Percentiles rank a stretch among this genome's conserved stretches.
These are phyloP conservation scores for Seriola rivoliana DNA, from an alignment of 2,113 vertebrate genomes.

Conservation along the genomic window DNA sequence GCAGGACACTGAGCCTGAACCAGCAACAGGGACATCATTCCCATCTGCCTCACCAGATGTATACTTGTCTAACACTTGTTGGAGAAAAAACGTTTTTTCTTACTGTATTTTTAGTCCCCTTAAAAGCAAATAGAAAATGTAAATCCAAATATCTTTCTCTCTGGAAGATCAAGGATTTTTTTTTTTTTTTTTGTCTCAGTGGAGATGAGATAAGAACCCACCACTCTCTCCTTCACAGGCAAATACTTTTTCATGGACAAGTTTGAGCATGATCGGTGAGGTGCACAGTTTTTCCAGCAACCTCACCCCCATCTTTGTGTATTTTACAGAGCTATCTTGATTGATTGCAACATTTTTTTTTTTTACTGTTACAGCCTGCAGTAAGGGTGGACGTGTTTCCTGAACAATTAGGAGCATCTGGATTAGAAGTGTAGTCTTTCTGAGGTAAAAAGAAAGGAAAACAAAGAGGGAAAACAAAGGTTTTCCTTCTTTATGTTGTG, in stretches of 20 bases:
- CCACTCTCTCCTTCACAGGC: slow-evolving; percentile 38
- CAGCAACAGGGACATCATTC: slow-evolving; percentile 5
- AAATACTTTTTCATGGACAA: slow-evolving; percentile 66
- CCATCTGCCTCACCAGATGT: background rate
- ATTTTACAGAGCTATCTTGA: slow-evolving; percentile 64
- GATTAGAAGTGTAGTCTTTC: slow-evolving; percentile 50
- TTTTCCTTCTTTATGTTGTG: slow-evolving; percentile 59
- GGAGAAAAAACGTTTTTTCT: background rate
- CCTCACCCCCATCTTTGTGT: slow-evolving; percentile 56
- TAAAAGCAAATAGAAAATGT: background rate
- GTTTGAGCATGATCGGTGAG: slow-evolving; percentile 69
- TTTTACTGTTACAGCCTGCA: slow-evolving; percentile 74
- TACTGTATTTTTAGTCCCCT: background rate
- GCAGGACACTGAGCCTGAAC: slow-evolving; percentile 20
- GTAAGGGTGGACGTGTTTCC: slow-evolving; percentile 63
- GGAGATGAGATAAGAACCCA: slow-evolving; percentile 25
- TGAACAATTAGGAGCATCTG: slow-evolving; percentile 66
- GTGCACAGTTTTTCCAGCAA: slow-evolving; percentile 40
- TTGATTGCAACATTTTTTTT: slow-evolving; percentile 78
- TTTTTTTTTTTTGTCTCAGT: background rate
- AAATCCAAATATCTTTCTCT: background rate
- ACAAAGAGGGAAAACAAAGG: background rate
- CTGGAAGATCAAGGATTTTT: background rate
- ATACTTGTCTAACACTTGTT: background rate
- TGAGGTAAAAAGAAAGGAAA: slow-evolving; percentile 9